phyloP scores from a whole-genome alignment of 2,797 vertebrate genomes.

The Picus viridis region DNA sequence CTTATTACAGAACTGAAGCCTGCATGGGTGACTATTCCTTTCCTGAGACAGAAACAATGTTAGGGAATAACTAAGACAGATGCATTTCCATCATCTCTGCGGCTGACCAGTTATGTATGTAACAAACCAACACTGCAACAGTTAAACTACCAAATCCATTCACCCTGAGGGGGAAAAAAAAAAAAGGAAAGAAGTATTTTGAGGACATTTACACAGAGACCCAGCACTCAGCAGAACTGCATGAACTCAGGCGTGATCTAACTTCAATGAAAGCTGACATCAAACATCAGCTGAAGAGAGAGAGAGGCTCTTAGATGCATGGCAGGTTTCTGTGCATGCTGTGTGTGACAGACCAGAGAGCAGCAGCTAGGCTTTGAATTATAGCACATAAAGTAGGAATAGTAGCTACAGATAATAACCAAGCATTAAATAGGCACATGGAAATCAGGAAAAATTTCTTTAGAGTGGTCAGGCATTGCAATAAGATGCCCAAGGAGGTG shows the following conservation, averaged over 20 bases:
- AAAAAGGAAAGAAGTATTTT: background rate
- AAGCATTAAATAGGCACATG: background rate
- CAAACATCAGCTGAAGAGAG: background rate
- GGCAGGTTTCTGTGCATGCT: background rate
- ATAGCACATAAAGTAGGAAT: background rate
- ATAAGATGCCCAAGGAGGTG: too few relatives aligned
- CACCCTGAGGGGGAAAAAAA: background rate
- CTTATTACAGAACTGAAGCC: background rate
- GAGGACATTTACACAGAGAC: background rate
- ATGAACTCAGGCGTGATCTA: background rate
- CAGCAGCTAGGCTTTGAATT: background rate
- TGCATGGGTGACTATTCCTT: background rate
- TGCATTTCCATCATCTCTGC: background rate
- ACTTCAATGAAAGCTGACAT: background rate
- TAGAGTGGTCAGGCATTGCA: too few relatives aligned
- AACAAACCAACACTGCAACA: background rate
- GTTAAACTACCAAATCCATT: background rate
- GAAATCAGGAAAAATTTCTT: too few relatives aligned
- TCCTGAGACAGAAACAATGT: background rate
- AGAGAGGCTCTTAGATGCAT: background rate
- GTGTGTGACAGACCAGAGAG: background rate
- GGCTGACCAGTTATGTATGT: fast-evolving
- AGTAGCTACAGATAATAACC: background rate
- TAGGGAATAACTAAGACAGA: background rate
- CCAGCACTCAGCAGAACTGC: background rate